Evolutionary conservation across 1,140 invertebrate genomes (phyloP).

Genomic region (Caenorhabditis latens): DNA sequence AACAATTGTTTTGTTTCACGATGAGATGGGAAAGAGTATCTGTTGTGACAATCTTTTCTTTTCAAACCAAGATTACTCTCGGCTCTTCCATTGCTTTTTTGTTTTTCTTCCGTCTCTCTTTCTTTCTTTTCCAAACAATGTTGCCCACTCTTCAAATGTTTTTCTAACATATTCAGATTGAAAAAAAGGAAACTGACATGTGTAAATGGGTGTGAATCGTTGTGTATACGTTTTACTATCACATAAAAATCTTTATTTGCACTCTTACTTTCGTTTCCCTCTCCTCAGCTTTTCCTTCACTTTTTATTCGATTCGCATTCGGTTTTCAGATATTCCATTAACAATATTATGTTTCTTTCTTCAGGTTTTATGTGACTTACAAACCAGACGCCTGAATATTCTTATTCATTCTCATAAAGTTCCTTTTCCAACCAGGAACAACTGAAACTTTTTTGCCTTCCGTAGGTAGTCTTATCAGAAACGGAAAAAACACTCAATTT

Average conservation of each 20-base stretch:
- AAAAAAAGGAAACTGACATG: conserved; percentile 34
- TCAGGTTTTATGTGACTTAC: neutral
- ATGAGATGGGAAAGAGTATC: neutral
- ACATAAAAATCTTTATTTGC: conserved; percentile 53
- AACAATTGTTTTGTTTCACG: conserved; percentile 45
- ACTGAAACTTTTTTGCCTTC: too few relatives aligned
- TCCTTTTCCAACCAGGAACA: too few relatives aligned
- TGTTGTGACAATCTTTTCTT: conserved; percentile 49
- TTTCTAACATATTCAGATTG: conserved; percentile 24
- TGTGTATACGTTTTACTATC: conserved; percentile 55
- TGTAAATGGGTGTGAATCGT: conserved; percentile 52
- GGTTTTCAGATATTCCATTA: conserved; percentile 26
- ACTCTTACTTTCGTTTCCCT: conserved; percentile 36
- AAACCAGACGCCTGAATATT: too few relatives aligned
- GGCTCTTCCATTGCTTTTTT: neutral
- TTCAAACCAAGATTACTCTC: conserved; percentile 44
- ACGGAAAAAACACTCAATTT: too few relatives aligned
- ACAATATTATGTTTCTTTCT: neutral
- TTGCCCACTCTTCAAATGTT: neutral
- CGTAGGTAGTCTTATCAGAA: too few relatives aligned
- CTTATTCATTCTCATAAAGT: too few relatives aligned
- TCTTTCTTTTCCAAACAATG: neutral
- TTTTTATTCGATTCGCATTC: neutral
- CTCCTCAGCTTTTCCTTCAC: neutral
- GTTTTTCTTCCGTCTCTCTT: neutral